These are phyloP conservation scores for Dioctria linearis DNA, from an alignment of 2,888 invertebrate species.

Conservation along the genomic window DNA sequence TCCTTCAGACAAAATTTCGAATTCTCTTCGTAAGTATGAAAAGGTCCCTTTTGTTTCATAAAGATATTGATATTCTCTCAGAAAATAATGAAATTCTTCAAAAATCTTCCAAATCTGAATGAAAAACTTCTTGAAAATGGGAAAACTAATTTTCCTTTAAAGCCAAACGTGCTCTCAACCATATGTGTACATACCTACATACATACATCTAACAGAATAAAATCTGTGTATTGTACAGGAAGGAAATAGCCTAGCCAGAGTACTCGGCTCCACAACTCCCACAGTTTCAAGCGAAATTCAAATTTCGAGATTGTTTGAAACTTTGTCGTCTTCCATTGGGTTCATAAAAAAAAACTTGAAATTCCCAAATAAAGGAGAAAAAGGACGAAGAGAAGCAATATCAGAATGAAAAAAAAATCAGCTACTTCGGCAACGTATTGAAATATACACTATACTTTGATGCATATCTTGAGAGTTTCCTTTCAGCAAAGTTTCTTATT, in stretches of 20 bases:
- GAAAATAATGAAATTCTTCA: too few species aligned
- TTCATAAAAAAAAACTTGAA: background rate
- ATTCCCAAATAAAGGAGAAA: conserved; percentile 8
- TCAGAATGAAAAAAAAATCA: background rate
- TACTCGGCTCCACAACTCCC: background rate
- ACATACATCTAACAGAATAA: too few species aligned
- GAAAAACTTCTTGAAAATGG: background rate
- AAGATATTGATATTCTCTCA: too few species aligned
- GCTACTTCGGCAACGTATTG: background rate
- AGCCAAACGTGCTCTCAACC: background rate
- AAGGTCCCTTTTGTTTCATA: too few species aligned
- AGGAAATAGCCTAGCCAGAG: background rate
- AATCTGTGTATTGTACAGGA: background rate
- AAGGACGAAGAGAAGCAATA: conserved; percentile 12
- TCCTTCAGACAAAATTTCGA: too few species aligned
- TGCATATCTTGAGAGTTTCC: conserved; percentile 30
- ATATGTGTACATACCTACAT: background rate
- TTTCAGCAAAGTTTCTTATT: conserved; percentile 45
- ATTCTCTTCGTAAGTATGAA: too few species aligned
- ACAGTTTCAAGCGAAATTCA: conserved; percentile 33
- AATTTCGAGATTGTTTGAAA: conserved; percentile 44
- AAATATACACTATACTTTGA: background rate
- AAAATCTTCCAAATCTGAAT: too few species aligned
- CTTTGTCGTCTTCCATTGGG: conserved; percentile 36
- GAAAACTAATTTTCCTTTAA: background rate